phyloP scores from a whole-genome alignment of 1,140 invertebrate species.

The Lerema accius region DNA sequence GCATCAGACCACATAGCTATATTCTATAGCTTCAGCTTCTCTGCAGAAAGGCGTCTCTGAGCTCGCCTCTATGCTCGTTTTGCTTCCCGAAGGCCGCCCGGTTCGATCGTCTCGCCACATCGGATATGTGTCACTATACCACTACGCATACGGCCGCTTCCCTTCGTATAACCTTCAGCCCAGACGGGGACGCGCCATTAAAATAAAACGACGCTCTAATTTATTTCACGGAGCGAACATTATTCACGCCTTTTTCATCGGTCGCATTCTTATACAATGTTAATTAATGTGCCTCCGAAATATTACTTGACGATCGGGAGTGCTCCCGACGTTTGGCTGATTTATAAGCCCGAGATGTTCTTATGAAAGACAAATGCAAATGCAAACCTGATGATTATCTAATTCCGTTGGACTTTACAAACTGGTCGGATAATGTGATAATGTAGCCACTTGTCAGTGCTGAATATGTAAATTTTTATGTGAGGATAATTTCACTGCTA shows the following conservation, averaged over 20 bases:
- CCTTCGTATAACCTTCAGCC: slow-evolving; percentile 58
- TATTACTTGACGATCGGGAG: slow-evolving; percentile 20
- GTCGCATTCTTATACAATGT: slow-evolving; percentile 29
- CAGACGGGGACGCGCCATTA: slow-evolving; percentile 56
- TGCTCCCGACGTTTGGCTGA: slow-evolving; percentile 6
- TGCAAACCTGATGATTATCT: slow-evolving; percentile 1
- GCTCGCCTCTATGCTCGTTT: slow-evolving; percentile 57
- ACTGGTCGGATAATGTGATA: not conserved
- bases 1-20: slow-evolving; percentile 22
- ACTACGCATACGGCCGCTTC: slow-evolving; percentile 64
- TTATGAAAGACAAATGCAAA: not conserved
- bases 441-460: not conserved
- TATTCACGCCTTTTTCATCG: slow-evolving; percentile 32
- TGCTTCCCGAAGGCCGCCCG: slow-evolving; percentile 73
- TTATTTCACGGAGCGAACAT: slow-evolving; percentile 37
- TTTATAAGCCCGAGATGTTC: slow-evolving; percentile 2
- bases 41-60: slow-evolving; percentile 46
- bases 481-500: slow-evolving; percentile 5
- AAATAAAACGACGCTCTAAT: slow-evolving; percentile 54
- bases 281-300: slow-evolving; percentile 34
- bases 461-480: slow-evolving; percentile 19
- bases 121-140: slow-evolving; percentile 78
- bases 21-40: slow-evolving; percentile 43
- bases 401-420: not conserved
- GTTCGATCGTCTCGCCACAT: slow-evolving; percentile 62